Base-by-base conservation (phyloP, 1,140 invertebrate genomes). In the Drosophila nasuta region DNA sequence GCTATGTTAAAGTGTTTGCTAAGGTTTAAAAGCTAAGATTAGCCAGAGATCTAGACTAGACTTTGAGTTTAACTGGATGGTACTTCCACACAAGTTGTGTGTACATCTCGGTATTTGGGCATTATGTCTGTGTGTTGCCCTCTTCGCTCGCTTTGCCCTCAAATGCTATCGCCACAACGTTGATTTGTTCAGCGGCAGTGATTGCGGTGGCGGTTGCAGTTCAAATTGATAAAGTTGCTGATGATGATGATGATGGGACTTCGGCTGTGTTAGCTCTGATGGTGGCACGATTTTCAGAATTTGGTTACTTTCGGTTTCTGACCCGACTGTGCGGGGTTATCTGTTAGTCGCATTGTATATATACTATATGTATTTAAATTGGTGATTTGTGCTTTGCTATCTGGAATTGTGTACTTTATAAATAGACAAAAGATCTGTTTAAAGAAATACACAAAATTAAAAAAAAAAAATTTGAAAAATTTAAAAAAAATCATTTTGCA, bases 221-320 rank as follows among this genome's bases (percentile, higher is more conserved):
- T 65, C 41, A 57, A 65, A 67, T 59, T 73, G 64, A 73, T 73
- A 67, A 67, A 54, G 56, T 67, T 51, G 28, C 33, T 59, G 17
- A 49, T 45, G 51, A 30, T 52, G 51, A 11, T 20, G 20, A 20
- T 20, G 20, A 20, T 20, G 20, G 20, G 20, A 25, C 20, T 25
- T 25, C 20, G 20, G 20, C 20, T 25, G 20, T 25, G 20, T 25
- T 25, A 8, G 15, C 17, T 41, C 20, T 59, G 17, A 20, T 62
- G 11, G 25, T 51, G 49, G 15, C 17, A 70, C 33, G 35, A 64
- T 71, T 51, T 33, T 58, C 8, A 20, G 52, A 72, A 72, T 58
- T 71, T 64, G 52, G 68, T 64, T 64, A 64, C 51, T 56, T 58
- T 71, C 43, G 43, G 59, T 56, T 71, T 57, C 25, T 72, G 54